Evolutionary conservation across 2,797 vertebrate genomes (phyloP).

Genomic region (Emydoidea blandingii): DNA sequence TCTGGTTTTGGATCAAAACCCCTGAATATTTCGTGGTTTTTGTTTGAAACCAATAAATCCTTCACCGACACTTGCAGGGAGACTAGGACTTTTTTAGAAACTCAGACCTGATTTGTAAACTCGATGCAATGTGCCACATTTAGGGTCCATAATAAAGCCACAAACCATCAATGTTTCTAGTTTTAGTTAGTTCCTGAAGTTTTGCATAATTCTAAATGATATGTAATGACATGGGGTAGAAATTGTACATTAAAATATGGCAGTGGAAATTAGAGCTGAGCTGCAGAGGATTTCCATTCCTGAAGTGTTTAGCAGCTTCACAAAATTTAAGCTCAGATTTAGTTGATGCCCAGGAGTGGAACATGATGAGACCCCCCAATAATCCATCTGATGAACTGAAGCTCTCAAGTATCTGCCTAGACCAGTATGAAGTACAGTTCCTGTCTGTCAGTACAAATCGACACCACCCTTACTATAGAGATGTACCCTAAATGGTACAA

Average conservation of each 20-base stretch:
- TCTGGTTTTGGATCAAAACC: not conserved
- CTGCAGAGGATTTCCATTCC: not conserved
- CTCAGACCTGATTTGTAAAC: too few species aligned
- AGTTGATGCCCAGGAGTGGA: not conserved
- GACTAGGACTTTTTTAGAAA: not conserved
- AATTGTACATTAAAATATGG: not conserved
- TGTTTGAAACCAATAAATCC: not conserved
- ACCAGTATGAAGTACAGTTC: not conserved
- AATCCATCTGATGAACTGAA: not conserved
- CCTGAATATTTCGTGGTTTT: not conserved
- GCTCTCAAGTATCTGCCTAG: not conserved
- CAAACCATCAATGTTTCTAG: not conserved
- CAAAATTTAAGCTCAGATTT: not conserved
- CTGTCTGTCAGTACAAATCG: not conserved
- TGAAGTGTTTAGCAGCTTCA: not conserved
- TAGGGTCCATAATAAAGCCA: not conserved
- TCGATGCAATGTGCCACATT: not conserved
- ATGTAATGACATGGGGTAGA: not conserved
- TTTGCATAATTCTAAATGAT: not conserved
- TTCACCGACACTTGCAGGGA: not conserved
- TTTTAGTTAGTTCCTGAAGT: not conserved
- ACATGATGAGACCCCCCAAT: not conserved
- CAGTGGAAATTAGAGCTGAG: not conserved
- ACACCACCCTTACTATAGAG: not conserved
- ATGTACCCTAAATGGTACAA: not conserved